Evolutionary conservation across 2,888 invertebrate species (phyloP).

Genomic region (Aethes cnicana): DNA sequence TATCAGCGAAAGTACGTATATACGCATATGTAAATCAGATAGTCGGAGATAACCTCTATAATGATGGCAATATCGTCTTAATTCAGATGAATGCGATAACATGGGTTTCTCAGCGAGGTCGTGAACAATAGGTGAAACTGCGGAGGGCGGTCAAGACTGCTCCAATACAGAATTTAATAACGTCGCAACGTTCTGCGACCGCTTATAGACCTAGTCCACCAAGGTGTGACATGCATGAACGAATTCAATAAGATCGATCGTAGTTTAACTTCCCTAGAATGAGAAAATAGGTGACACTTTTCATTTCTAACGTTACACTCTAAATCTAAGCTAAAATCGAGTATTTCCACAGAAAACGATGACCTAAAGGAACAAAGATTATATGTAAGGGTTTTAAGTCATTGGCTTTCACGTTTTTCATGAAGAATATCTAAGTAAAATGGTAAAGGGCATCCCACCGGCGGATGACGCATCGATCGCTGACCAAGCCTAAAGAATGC

Average conservation of each 20-base stretch:
- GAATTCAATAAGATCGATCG: slow-evolving; percentile 73
- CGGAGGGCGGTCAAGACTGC: slow-evolving; percentile 48
- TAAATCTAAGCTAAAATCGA: not conserved
- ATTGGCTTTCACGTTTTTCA: slow-evolving; percentile 36
- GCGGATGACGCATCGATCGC: slow-evolving; percentile 85
- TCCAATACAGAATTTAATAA: slow-evolving; percentile 40
- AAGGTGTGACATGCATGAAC: slow-evolving; percentile 71
- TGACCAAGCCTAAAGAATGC: slow-evolving; percentile 82
- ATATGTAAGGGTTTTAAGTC: not conserved
- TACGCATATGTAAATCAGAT: slow-evolving; percentile 24
- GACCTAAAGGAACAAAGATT: not conserved
- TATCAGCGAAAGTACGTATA: slow-evolving; percentile 24
- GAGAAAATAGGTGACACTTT: slow-evolving; percentile 47
- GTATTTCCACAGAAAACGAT: not conserved
- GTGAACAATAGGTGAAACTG: slow-evolving; percentile 74
- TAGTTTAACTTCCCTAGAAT: slow-evolving; percentile 50
- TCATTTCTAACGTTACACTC: slow-evolving; percentile 38
- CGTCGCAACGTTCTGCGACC: slow-evolving; percentile 56
- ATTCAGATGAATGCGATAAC: slow-evolving; percentile 54
- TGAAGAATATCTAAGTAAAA: slow-evolving; percentile 51
- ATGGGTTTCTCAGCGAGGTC: slow-evolving; percentile 51
- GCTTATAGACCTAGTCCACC: slow-evolving; percentile 44
- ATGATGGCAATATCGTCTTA: slow-evolving; percentile 48
- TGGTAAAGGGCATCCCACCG: slow-evolving; percentile 81
- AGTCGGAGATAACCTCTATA: slow-evolving; percentile 52